Evolutionary conservation across 1,140 invertebrate genomes (phyloP).

Genomic region (Caenorhabditis elegans): WBcel235 BX284605.5:8207001-8207500

Average conservation of each 20-base stretch:
- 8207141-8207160: background rate
- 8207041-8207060: background rate
- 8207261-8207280: background rate
- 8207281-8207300: background rate
- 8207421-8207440: conserved; percentile 8
- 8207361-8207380: background rate
- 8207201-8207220: too few relatives aligned
- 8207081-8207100: background rate
- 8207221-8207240: conserved; percentile 2
- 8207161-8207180: background rate
- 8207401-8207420: background rate
- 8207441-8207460: background rate
- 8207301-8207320: background rate
- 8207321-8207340: background rate
- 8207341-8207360: background rate
- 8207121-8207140: background rate
- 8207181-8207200: background rate
- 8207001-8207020: background rate
- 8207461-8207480: conserved; percentile 12
- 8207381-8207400: too few relatives aligned
- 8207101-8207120: background rate
- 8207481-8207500: conserved; percentile 3
- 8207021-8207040: background rate
- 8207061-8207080: background rate
- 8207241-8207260: background rate